Percentiles rank a stretch among this genome's conserved stretches.
Evolutionary conservation across 2,113 vertebrate species (phyloP).

Genomic region (Diphyllodes magnificus): DNA sequence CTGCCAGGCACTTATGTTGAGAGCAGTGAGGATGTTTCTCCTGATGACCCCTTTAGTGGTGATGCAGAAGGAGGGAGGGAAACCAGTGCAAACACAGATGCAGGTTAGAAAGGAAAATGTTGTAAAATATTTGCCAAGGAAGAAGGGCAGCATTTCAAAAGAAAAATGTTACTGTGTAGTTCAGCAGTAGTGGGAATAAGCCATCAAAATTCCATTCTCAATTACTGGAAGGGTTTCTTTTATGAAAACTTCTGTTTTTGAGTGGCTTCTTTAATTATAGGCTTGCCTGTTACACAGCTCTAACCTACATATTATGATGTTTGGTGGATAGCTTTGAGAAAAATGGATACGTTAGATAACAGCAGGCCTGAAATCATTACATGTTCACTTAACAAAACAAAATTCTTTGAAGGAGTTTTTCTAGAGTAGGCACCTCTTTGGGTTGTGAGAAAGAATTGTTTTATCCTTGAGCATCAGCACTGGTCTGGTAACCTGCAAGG

Average conservation of each 20-base stretch:
- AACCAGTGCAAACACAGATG: background rate
- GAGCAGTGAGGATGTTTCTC: slow-evolving; percentile 10
- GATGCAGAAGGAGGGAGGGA: slow-evolving; percentile 53
- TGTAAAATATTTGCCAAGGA: slow-evolving; percentile 18
- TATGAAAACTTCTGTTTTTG: slow-evolving; percentile 21
- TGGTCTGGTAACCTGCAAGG: background rate
- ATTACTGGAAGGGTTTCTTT: slow-evolving; percentile 46
- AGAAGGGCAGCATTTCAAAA: slow-evolving; percentile 40
- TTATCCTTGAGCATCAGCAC: background rate
- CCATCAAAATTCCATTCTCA: slow-evolving; percentile 42
- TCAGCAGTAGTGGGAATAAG: slow-evolving; percentile 1
- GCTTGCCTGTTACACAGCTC: background rate
- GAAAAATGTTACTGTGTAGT: slow-evolving; percentile 6
- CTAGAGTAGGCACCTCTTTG: background rate
- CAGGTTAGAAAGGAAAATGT: slow-evolving; percentile 20
- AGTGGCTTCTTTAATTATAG: slow-evolving; percentile 54
- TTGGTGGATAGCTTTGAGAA: slow-evolving; percentile 26
- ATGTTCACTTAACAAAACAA: background rate
- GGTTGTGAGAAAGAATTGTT: background rate
- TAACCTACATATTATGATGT: slow-evolving; percentile 13
- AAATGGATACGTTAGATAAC: slow-evolving; percentile 19
- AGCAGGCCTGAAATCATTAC: slow-evolving; percentile 11
- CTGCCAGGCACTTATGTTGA: slow-evolving; percentile 13
- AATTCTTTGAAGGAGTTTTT: background rate
- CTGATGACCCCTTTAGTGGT: slow-evolving; percentile 43